Base-by-base conservation (phyloP, 2,888 invertebrate genomes). In the Drosophila kuntzei region DNA sequence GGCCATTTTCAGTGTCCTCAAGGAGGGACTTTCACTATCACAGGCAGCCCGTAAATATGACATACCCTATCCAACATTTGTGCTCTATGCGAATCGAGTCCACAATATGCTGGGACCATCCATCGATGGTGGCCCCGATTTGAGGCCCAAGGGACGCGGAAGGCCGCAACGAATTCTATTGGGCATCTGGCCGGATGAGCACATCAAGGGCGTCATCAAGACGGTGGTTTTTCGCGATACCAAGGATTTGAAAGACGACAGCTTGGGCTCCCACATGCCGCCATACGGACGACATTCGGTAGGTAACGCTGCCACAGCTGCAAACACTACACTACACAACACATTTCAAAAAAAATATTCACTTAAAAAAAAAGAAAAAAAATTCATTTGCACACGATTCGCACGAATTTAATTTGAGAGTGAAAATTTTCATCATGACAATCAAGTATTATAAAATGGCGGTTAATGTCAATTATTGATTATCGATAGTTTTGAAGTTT, bases 91-190 rank as follows among this genome's bases (percentile, higher is more conserved):
- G 68, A 98, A 98, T 92, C 94, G 97, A 65, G 97, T 98, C 49
- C 97, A 98, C 93, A 98, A 98, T 92, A 97, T 98, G 97, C 94
- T 98, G 74, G 98, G 98, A 29, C 98, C 98, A 50, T 97, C 97
- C 71, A 96, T 97, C 54, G 97, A 97, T 91, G 97, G 97, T 71
- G 97, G 97, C 79, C 96, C 97, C 93, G 97, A 98, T 94, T 93
- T 98, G 91, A 94, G 98, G 89, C 98, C 98, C 41, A 98, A 98
- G 93, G 98, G 98, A 51, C 94, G 98, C 89, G 98, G 98, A 32
- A 93, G 98, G 79, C 98, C 98, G 22, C 98, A 98, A 92, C 95
- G 98, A 91, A 98, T 98, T 91, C 93, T 98, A 80, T 93, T 98
- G 79, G 98, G 98, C 71, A 96, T 97, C 70, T 98, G 98, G 98